Base-by-base conservation (phyloP, 1,140 invertebrate genomes). In the Brachionus rubens region DNA sequence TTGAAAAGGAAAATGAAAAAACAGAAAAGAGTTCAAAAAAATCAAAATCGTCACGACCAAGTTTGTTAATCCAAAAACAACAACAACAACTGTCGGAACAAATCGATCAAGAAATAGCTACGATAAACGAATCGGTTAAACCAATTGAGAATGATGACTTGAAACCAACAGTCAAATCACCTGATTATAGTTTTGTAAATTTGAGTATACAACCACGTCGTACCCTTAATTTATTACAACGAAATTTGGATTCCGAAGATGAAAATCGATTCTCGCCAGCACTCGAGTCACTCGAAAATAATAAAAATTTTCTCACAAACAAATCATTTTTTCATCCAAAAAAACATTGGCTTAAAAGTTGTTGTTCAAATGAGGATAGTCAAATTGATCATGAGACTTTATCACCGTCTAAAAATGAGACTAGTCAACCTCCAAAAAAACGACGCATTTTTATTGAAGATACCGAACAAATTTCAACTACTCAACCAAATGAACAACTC, bases 331-430 rank as follows among this genome's bases (percentile, higher is more conserved):
- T 65, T 43, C 33, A 65, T 14, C 59, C 59, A 0, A 65, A 65
- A 65, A 65, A 65, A 43, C 59, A 65, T 36, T 65, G 59, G 59
- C 24, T 65, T 16, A 65, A 65, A 43, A 65, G n/a, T 0, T 65
- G 36, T 1, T 43, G 19, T 1, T 62, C 33, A 1, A 41, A 46
- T 28, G 59, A 65, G 59, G n/a, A 52, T 16, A 36, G 28, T n/a
- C 59, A 24, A 28, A 41, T 2, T 4, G 59, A 43, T n/a, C n/a
- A n/a, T n/a, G n/a, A n/a, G n/a, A n/a, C n/a, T 21, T 43, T 24
- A 28, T 65, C 54, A 30, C 54, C 54, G 14, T 33, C 14, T 33
- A 59, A 59, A 14, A 59, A 33, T 16, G 54, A 59, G 7, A 59
- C 16, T 21, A 19, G 28, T 19, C 59, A 65, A 36, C 59, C 59